These are phyloP conservation scores for Diaprepes abbreviatus DNA, from an alignment of 2,888 invertebrate species.

Conservation along the genomic window DNA sequence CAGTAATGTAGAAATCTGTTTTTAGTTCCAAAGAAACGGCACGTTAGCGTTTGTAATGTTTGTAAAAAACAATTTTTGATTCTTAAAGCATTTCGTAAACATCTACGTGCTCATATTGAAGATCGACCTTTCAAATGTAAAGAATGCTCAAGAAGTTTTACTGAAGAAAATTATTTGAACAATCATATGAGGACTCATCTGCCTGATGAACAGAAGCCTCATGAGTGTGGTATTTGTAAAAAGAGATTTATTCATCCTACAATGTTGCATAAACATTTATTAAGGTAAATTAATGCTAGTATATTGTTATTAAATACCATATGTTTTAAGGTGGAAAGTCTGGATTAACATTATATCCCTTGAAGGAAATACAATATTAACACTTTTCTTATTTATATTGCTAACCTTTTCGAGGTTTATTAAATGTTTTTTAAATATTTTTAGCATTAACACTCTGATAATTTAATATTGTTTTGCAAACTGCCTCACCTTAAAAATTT, in stretches of 20 bases:
- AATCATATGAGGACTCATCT: slow-evolving; percentile 65
- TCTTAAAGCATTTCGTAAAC: slow-evolving; percentile 67
- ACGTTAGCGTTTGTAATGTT: slow-evolving; percentile 65
- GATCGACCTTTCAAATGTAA: slow-evolving; percentile 67
- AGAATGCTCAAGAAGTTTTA: slow-evolving; percentile 65
- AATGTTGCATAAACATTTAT: slow-evolving; percentile 67
- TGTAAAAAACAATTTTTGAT: slow-evolving; percentile 68
- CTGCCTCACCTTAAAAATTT: too few species aligned
- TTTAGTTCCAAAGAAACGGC: slow-evolving; percentile 60
- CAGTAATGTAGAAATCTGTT: too few species aligned
- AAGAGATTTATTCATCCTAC: slow-evolving; percentile 68
- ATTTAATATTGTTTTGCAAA: too few species aligned
- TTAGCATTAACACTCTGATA: too few species aligned
- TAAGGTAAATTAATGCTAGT: slow-evolving; percentile 54
- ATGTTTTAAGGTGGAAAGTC: too few species aligned
- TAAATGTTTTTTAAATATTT: too few species aligned
- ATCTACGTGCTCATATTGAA: slow-evolving; percentile 67
- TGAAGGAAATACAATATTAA: too few species aligned
- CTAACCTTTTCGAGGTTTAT: too few species aligned
- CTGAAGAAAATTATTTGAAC: slow-evolving; percentile 67
- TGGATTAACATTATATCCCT: too few species aligned
- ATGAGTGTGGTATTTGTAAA: slow-evolving; percentile 68
- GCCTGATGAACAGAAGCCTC: slow-evolving; percentile 68
- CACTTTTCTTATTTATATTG: too few species aligned
- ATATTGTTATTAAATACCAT: too few species aligned